phyloP scores from a whole-genome alignment of 35 echinoderm and acorn worm genomes.

The Chiridota heheva region DNA sequence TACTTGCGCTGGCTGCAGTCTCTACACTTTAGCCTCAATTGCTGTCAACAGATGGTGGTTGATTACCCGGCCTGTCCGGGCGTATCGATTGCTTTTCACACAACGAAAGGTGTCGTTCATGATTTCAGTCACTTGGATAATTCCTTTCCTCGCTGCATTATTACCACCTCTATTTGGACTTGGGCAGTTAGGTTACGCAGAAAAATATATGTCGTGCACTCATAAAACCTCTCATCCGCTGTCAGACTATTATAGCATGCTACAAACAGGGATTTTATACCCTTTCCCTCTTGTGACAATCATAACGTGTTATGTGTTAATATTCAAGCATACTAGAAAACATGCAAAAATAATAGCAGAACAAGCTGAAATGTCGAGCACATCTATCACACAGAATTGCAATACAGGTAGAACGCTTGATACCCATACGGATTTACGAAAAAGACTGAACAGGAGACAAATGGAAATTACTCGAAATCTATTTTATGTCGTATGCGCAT shows the following conservation, averaged over 20 bases:
- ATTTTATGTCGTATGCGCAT: constrained; percentile 83
- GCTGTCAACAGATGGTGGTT: constrained; percentile 74
- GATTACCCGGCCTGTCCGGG: constrained; percentile 38
- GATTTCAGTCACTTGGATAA: constrained; percentile 61
- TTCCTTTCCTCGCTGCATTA: constrained; percentile 61
- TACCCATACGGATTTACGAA: constrained; percentile 25
- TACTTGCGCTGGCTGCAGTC: constrained; percentile 72
- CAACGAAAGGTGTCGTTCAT: constrained; percentile 28
- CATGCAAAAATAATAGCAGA: constrained; percentile 63
- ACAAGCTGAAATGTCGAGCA: constrained; percentile 43
- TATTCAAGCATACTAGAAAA: constrained; percentile 59
- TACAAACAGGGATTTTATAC: constrained; percentile 59
- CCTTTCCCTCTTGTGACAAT: constrained; percentile 74
- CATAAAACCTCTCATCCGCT: constrained; percentile 61
- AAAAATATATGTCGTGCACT: constrained; percentile 78
- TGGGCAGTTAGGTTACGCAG: constrained; percentile 72
- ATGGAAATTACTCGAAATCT: constrained; percentile 83
- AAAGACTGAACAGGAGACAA: constrained; percentile 56
- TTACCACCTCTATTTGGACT: constrained; percentile 64
- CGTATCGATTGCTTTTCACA: constrained; percentile 42
- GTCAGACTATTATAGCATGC: constrained; percentile 59
- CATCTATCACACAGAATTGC: constrained; percentile 29
- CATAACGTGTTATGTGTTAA: constrained; percentile 57
- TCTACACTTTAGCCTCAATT: constrained; percentile 79
- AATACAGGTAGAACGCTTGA: neutral